Percentiles rank a stretch among this genome's conserved stretches.
These are phyloP conservation scores for Ruditapes philippinarum DNA, from an alignment of 1,140 invertebrate genomes.

Conservation along the genomic window DNA sequence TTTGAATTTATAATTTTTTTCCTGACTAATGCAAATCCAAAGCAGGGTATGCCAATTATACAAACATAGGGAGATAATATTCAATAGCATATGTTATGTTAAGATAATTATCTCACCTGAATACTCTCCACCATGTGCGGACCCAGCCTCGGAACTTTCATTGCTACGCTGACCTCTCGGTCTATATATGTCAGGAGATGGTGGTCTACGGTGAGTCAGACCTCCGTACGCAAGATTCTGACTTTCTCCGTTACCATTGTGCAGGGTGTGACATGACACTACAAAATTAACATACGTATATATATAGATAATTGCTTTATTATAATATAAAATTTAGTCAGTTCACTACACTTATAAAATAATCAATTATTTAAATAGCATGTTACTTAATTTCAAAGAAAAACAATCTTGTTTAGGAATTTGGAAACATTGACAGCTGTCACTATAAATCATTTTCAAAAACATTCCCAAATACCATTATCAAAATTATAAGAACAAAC, in stretches of 20 bases:
- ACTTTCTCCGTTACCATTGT: slow-evolving; percentile 69
- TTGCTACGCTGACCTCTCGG: slow-evolving; percentile 38
- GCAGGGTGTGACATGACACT: slow-evolving; percentile 81
- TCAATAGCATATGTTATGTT: too few relatives aligned
- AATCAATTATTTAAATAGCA: neutral
- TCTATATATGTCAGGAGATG: slow-evolving; percentile 75
- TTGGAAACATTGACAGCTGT: too few relatives aligned
- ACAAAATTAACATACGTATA: neutral
- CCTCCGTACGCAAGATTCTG: slow-evolving; percentile 75
- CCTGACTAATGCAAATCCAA: too few relatives aligned
- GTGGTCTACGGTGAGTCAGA: slow-evolving; percentile 79
- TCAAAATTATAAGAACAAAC: too few relatives aligned
- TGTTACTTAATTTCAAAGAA: too few relatives aligned
- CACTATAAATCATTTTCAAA: too few relatives aligned
- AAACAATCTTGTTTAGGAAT: too few relatives aligned
- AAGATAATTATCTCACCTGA: slow-evolving; percentile 63
- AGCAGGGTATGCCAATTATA: too few relatives aligned
- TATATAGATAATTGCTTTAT: neutral
- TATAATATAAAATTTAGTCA: neutral
- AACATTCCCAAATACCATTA: too few relatives aligned
- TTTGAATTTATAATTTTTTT: too few relatives aligned
- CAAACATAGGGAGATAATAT: too few relatives aligned
- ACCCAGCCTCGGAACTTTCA: slow-evolving; percentile 69
- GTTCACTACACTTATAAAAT: neutral
- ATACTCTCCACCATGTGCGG: slow-evolving; percentile 73